Evolutionary conservation across 2,113 vertebrate species (phyloP), one percentile per base, ranked within the genome.

Genomic region (Cryptotis parvus): DNA sequence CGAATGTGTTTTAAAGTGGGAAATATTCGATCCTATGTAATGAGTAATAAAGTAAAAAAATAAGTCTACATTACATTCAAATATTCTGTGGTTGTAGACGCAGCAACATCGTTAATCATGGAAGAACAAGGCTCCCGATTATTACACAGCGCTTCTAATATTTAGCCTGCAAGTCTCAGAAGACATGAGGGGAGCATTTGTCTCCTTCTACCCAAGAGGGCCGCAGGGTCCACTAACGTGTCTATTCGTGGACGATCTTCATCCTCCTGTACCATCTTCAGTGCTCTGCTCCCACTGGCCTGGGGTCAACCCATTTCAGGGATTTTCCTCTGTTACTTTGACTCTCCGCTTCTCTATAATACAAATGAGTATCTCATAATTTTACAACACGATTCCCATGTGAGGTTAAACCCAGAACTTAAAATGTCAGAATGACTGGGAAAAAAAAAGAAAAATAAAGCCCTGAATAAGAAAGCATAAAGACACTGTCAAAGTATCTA

Each of bases 401-500:
- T 20, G 37, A 78, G n/a, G 11, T 35, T 65, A 81, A 77, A 49
- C 9, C 4, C 27, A 24, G 83, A 55, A 80, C 20, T 89, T 90
- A 26, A 80, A 78, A 92, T 58, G 37, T 63, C 52, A 87, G 16
- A 52, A 55, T 55, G 75, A 84, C 18, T 4, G 27, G 22, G 26
- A 41, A 16, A 12, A 29, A 90, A 85, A 58, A 49, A 92, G 2
- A 80, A 41, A 41, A 1, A 14, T 20, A 31, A 77, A 74, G 14
- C 37, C 69, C 75, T 9, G 84, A 84, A 84, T 70, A 91, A 39
- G 9, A 16, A 82, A 84, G 20, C n/a, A n/a, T n/a, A n/a, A n/a
- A n/a, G n/a, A n/a, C n/a, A n/a, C n/a, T n/a, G n/a, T n/a, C n/a
- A n/a, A n/a, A 11, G 15, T 61, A 74, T 8, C 10, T 9, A 41